Evolutionary conservation across 2,888 invertebrate genomes (phyloP).

Genomic region (Nezara viridula): DNA sequence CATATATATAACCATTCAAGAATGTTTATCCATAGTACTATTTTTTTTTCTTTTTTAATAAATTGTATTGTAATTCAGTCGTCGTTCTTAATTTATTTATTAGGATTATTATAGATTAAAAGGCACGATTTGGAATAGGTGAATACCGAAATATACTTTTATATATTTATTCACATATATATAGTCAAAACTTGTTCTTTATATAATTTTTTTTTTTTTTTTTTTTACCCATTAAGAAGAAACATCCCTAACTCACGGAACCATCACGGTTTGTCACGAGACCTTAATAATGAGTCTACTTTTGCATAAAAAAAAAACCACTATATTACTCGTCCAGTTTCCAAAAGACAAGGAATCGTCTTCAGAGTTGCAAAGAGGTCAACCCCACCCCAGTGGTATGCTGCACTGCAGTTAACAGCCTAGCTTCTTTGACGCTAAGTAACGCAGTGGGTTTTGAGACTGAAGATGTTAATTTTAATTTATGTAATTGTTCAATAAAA

Average conservation of each 20-base stretch:
- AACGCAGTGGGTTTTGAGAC: neutral
- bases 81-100: neutral
- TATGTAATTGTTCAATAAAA: too few species aligned
- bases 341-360: neutral
- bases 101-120: neutral
- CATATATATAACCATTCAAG: too few species aligned
- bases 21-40: too few species aligned
- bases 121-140: neutral
- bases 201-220: neutral
- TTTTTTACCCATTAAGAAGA: neutral
- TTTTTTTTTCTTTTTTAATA: too few species aligned
- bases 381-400: neutral
- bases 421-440: neutral
- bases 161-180: neutral
- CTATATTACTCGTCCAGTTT: slow-evolving; percentile 1
- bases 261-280: neutral
- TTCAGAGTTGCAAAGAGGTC: neutral
- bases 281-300: slow-evolving; percentile 5
- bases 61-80: too few species aligned
- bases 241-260: neutral
- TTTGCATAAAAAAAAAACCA: neutral
- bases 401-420: neutral
- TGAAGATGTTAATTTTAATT: too few species aligned
- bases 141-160: neutral
- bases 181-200: neutral